A percentile compares a stretch with the other conserved stretches of the same genome.
Evolutionary conservation across 1,140 invertebrate genomes (phyloP).

Genomic region (Drosophila arizonae): DNA sequence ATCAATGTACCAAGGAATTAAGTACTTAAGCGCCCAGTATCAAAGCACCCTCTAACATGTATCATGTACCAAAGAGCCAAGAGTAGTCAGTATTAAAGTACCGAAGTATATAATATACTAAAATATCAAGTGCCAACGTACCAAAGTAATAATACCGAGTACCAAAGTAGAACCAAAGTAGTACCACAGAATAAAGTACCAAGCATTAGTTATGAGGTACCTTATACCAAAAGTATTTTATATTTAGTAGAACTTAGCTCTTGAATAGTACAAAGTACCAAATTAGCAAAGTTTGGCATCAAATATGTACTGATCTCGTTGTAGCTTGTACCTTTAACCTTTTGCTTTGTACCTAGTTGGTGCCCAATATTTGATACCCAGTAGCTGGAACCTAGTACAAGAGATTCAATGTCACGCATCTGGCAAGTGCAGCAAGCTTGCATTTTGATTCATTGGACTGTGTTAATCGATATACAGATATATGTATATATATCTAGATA

Average conservation of each 20-base stretch:
- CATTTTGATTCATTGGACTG: slow-evolving; percentile 22
- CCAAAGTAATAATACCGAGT: background rate
- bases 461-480: background rate
- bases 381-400: no score
- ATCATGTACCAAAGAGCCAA: background rate
- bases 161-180: background rate
- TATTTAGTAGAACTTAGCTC: background rate
- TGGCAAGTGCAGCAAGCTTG: slow-evolving; percentile 45
- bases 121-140: background rate
- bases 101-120: no score
- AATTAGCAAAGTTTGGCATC: no score
- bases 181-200: background rate
- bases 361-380: no score
- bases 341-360: no score
- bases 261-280: background rate
- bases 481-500: slow-evolving; percentile 2
- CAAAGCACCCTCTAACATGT: background rate
- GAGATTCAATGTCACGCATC: background rate
- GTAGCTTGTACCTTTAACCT: background rate
- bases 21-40: background rate
- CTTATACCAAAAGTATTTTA: background rate
- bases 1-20: background rate
- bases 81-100: no score
- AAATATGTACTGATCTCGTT: background rate
- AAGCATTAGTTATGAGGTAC: background rate